Evolutionary conservation across 1,140 invertebrate species (phyloP).

Genomic region (Microplitis mediator): DNA sequence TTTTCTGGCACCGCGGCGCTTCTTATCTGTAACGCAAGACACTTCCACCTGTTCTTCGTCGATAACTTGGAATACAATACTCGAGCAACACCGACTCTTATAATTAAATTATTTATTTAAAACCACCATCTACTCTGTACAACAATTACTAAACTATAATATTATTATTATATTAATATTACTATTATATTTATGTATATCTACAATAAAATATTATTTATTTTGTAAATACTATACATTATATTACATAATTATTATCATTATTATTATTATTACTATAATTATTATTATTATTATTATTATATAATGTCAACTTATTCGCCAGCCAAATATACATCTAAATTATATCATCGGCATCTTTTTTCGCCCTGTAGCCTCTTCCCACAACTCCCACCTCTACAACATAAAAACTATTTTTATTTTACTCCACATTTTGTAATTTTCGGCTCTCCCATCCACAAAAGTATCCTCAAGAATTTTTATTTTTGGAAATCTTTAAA

Average conservation of each 20-base stretch:
- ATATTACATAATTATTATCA: constrained; percentile 40
- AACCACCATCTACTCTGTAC: background rate
- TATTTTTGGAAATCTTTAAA: background rate
- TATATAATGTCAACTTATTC: constrained; percentile 38
- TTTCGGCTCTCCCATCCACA: too few species aligned
- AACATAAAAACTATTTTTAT: too few species aligned
- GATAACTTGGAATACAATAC: background rate
- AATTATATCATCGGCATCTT: constrained; percentile 31
- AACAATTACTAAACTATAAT: constrained; percentile 15
- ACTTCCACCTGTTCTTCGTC: constrained; percentile 6
- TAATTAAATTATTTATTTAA: too few species aligned
- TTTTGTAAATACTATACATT: constrained; percentile 52
- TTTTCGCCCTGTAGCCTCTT: background rate
- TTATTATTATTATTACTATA: constrained; percentile 25
- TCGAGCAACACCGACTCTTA: constrained; percentile 10
- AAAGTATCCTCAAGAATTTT: background rate
- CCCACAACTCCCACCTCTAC: too few species aligned
- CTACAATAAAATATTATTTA: constrained; percentile 45
- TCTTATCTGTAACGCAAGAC: constrained; percentile 27
- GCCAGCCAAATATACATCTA: constrained; percentile 40
- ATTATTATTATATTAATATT: constrained; percentile 28
- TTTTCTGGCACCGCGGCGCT: constrained; percentile 28
- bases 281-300: constrained; percentile 40
- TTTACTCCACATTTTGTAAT: too few species aligned
- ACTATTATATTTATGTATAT: constrained; percentile 33